phyloP scores from a whole-genome alignment of 1,140 invertebrate genomes.

The Stenopsyche tienmushanensis region DNA sequence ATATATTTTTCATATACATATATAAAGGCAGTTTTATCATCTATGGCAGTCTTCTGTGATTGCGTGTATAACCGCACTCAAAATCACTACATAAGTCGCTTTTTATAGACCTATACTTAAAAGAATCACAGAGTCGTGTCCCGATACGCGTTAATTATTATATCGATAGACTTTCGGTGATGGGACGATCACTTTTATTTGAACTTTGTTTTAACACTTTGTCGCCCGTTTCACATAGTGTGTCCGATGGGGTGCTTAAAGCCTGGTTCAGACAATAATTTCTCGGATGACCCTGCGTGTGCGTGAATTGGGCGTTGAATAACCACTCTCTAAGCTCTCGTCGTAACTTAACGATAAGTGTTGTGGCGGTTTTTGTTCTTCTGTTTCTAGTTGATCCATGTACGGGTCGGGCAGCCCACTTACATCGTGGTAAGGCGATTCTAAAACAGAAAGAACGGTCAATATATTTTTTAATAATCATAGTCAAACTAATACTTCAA shows the following conservation, averaged over 20 bases:
- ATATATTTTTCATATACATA: no score
- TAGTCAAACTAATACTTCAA: no score
- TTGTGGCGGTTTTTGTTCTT: conserved; percentile 70
- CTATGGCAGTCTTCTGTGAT: conserved; percentile 41
- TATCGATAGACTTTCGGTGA: background rate
- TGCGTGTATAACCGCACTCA: conserved; percentile 11
- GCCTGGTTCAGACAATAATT: conserved; percentile 82
- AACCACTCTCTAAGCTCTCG: conserved; percentile 88
- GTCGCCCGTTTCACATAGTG: background rate
- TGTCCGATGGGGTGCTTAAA: conserved; percentile 18
- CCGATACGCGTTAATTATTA: background rate
- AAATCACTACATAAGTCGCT: conserved; percentile 22
- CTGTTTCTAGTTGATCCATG: conserved; percentile 74
- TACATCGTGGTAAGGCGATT: conserved; percentile 90
- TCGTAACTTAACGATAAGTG: conserved; percentile 87
- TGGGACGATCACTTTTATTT: background rate
- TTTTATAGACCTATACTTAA: conserved; percentile 17
- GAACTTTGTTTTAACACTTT: background rate
- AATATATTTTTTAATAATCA: no score
- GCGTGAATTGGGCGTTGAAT: conserved; percentile 89
- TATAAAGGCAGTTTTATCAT: conserved; percentile 36
- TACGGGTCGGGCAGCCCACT: conserved; percentile 86
- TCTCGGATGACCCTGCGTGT: conserved; percentile 87
- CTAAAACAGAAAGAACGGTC: conserved; percentile 54
- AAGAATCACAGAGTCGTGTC: conserved; percentile 14